phyloP scores from a whole-genome alignment of 2,888 invertebrate genomes.

The Phyllotreta striolata region DNA sequence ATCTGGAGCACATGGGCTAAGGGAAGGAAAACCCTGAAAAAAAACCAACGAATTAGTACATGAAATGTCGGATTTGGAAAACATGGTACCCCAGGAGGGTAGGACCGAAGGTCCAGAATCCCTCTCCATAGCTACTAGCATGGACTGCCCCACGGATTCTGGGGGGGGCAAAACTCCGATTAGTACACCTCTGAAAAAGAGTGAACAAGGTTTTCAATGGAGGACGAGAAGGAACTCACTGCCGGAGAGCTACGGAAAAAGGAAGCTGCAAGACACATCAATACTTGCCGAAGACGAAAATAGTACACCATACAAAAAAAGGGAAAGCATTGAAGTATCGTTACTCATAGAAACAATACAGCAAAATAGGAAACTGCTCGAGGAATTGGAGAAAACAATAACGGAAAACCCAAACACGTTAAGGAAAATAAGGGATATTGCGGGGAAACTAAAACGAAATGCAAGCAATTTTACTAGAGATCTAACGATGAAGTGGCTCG shows the following conservation, averaged over 20 bases:
- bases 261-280: not conserved
- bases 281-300: not conserved
- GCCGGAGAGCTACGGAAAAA: not conserved
- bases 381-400: constrained; percentile 1
- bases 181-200: no score
- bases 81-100: no score
- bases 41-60: no score
- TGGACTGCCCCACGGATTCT: no score
- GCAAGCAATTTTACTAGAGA: not conserved
- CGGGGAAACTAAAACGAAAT: constrained; percentile 1
- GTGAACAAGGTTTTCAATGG: no score
- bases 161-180: no score
- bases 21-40: no score
- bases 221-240: no score
- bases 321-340: not conserved
- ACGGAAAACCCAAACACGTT: constrained; percentile 1
- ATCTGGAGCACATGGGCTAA: no score
- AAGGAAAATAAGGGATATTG: not conserved
- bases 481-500: not conserved
- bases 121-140: no score
- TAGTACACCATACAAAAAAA: not conserved
- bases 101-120: no score
- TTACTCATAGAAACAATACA: constrained; percentile 1
- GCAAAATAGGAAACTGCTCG: not conserved
- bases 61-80: no score